Evolutionary conservation across 2,113 vertebrate genomes (phyloP).

Genomic region (Terrapene triunguis): DNA sequence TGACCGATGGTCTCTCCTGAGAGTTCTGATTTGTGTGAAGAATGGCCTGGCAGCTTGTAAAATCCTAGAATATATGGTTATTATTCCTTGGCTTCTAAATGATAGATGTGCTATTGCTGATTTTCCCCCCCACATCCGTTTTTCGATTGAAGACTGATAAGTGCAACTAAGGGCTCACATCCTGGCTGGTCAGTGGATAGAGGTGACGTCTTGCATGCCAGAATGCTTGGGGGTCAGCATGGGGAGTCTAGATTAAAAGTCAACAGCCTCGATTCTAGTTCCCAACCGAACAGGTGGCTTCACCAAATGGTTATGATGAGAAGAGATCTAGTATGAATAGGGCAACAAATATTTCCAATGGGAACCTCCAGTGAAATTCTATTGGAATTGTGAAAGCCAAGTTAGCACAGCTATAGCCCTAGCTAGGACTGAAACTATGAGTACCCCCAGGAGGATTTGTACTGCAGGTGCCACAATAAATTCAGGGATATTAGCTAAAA

Average conservation of each 20-base stretch:
- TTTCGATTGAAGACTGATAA: background rate
- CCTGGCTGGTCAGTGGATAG: background rate
- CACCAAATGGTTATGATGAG: background rate
- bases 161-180: background rate
- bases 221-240: background rate
- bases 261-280: background rate
- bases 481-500: background rate
- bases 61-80: background rate
- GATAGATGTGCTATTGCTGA: background rate
- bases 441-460: background rate
- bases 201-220: background rate
- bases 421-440: background rate
- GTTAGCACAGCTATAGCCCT: background rate
- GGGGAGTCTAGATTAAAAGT: background rate
- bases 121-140: background rate
- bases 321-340: background rate
- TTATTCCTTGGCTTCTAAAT: constrained; percentile 29
- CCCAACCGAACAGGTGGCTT: background rate
- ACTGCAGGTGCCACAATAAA: background rate
- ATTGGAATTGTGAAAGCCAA: background rate
- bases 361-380: background rate
- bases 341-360: background rate
- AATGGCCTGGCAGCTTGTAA: background rate
- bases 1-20: constrained; percentile 20
- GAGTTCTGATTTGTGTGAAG: background rate